Evolutionary conservation across 2,888 invertebrate genomes (phyloP).

Genomic region (Ophion costatus): DNA sequence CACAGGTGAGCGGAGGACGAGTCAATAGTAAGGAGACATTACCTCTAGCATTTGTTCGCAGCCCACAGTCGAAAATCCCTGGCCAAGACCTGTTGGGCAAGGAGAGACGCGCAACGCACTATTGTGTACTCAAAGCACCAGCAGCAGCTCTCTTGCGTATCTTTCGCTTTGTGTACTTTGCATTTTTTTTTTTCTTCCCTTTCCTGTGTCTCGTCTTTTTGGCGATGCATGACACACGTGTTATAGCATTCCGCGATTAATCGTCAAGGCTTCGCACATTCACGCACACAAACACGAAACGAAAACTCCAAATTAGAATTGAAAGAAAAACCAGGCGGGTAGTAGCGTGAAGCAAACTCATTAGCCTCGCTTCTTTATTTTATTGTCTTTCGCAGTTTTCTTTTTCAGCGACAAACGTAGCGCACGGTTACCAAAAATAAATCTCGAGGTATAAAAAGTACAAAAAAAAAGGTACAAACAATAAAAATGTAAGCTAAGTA

Average conservation of each 20-base stretch:
- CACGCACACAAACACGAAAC: background rate
- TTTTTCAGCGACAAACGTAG: slow-evolving; percentile 31
- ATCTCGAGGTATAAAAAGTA: slow-evolving; percentile 60
- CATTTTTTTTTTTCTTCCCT: background rate
- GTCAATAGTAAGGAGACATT: slow-evolving; percentile 61
- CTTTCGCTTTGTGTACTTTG: slow-evolving; percentile 30
- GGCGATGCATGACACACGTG: background rate
- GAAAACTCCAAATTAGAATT: background rate
- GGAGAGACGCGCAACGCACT: slow-evolving; percentile 72
- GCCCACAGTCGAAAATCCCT: slow-evolving; percentile 80
- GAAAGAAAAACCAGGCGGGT: background rate
- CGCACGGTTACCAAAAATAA: slow-evolving; percentile 48
- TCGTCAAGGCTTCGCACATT: background rate
- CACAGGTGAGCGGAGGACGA: slow-evolving; percentile 10
- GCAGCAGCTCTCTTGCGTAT: slow-evolving; percentile 4
- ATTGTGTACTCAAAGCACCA: slow-evolving; percentile 48
- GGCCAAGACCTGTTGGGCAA: slow-evolving; percentile 80
- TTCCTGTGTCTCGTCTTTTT: background rate
- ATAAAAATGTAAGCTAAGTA: slow-evolving; percentile 62
- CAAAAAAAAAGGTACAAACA: slow-evolving; percentile 44
- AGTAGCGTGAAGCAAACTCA: background rate
- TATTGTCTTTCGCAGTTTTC: background rate
- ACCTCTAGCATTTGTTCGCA: slow-evolving; percentile 78
- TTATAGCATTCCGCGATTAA: background rate
- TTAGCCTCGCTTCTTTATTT: background rate